Percentiles rank a stretch among this genome's conserved stretches.
Conservation (phyloP, 2,888 invertebrate species). For the Nycteola revayana region DNA sequence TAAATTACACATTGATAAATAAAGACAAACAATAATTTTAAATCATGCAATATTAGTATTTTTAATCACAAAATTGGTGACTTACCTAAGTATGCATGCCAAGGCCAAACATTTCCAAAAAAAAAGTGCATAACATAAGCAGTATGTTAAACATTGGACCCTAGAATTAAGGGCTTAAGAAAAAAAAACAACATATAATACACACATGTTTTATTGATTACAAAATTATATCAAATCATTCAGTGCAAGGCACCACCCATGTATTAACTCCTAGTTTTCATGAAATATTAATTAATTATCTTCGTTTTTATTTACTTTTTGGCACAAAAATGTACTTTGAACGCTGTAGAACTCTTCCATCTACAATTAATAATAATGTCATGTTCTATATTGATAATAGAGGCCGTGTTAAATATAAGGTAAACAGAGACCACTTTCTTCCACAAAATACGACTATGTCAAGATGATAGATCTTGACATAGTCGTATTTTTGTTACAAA, state of each 20-base stretch:
- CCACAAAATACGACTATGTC: too few relatives aligned
- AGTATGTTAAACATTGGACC: slow-evolving; percentile 3
- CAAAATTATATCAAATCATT: slow-evolving; percentile 32
- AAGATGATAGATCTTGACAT: too few relatives aligned
- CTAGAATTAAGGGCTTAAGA: slow-evolving; percentile 23
- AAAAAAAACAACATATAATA: slow-evolving; percentile 36
- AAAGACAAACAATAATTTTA: slow-evolving; percentile 8
- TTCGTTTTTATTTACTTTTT: slow-evolving; percentile 14
- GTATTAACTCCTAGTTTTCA: too few relatives aligned
- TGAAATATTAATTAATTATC: too few relatives aligned
- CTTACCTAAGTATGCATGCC: slow-evolving; percentile 42
- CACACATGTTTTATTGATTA: slow-evolving; percentile 45
- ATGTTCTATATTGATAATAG: too few relatives aligned
- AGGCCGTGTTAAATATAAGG: too few relatives aligned
- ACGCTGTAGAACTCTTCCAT: too few relatives aligned
- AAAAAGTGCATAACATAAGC: slow-evolving; percentile 9
- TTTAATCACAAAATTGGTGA: slow-evolving; percentile 37
- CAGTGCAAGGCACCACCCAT: slow-evolving; percentile 24
- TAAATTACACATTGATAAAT: neutral
- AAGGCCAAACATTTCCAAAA: slow-evolving; percentile 27
- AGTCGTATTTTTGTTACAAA: too few relatives aligned
- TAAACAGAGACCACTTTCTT: too few relatives aligned
- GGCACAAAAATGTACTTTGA: slow-evolving; percentile 15
- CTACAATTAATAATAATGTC: too few relatives aligned
- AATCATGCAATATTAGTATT: slow-evolving; percentile 40